Evolutionary conservation across 2,797 vertebrate genomes (phyloP).

Genomic region (Phrynocephalus vlangalii): DNA sequence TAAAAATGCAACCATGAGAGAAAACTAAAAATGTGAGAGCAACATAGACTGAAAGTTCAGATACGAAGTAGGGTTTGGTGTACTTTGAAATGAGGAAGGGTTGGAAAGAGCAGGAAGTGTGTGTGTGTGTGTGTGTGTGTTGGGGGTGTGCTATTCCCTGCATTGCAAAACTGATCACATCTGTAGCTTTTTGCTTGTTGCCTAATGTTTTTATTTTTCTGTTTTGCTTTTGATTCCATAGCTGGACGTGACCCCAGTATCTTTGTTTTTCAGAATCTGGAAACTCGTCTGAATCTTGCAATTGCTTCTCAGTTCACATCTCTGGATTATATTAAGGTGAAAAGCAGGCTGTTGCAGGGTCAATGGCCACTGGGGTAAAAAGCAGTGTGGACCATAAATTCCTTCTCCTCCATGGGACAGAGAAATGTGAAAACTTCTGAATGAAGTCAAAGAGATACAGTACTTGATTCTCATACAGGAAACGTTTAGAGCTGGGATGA

Average conservation of each 20-base stretch:
- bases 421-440: neutral
- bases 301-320: constrained; percentile 71
- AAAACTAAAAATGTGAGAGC: neutral
- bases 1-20: neutral
- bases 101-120: neutral
- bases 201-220: neutral
- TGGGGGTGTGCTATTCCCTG: neutral
- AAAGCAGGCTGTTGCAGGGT: neutral
- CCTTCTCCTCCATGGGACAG: neutral
- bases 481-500: neutral
- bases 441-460: neutral
- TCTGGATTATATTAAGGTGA: constrained; percentile 75
- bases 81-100: neutral
- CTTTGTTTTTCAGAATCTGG: constrained; percentile 72
- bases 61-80: neutral
- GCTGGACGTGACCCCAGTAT: neutral
- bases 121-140: neutral
- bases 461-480: neutral
- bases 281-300: constrained; percentile 65
- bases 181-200: neutral
- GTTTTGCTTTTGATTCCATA: neutral
- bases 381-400: neutral
- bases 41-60: neutral
- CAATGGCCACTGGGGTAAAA: neutral
- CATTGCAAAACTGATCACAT: neutral